Evolutionary conservation across 1,140 invertebrate species (phyloP).

Genomic region (Drosophila repleta): DNA sequence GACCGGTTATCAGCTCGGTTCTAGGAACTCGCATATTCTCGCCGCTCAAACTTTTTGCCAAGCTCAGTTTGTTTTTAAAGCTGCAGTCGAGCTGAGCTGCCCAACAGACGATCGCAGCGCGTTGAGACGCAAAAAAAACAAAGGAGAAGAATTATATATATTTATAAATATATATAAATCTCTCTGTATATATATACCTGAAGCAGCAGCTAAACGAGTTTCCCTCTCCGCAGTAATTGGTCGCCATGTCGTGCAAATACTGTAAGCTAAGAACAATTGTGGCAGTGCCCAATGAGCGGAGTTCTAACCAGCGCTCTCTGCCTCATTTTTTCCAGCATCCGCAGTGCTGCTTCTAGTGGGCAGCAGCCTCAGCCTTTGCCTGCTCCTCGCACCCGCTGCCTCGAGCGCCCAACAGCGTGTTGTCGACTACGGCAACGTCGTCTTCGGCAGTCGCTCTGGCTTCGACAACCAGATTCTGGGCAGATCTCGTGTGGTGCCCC

Average conservation of each 20-base stretch:
- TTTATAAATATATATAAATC: background rate
- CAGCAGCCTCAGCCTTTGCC: slow-evolving; percentile 13
- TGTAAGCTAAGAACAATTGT: slow-evolving; percentile 46
- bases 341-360: slow-evolving; percentile 29
- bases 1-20: slow-evolving; percentile 57
- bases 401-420: background rate
- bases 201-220: slow-evolving; percentile 32
- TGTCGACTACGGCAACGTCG: background rate
- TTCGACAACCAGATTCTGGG: too few species aligned
- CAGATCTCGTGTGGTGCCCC: too few species aligned
- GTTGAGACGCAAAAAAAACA: slow-evolving; percentile 18
- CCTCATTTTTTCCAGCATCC: slow-evolving; percentile 17
- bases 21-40: slow-evolving; percentile 15
- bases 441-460: background rate
- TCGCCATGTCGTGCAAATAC: slow-evolving; percentile 59
- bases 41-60: slow-evolving; percentile 37
- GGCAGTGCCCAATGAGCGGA: slow-evolving; percentile 1
- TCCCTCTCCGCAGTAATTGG: slow-evolving; percentile 30
- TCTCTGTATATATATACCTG: background rate
- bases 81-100: slow-evolving; percentile 61
- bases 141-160: slow-evolving; percentile 1
- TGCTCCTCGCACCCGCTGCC: background rate
- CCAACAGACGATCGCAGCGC: slow-evolving; percentile 17
- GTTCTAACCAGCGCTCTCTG: slow-evolving; percentile 10
- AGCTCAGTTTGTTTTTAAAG: slow-evolving; percentile 64